Evolutionary conservation across 1,140 invertebrate species (phyloP).

Genomic region (Formica exsecta): DNA sequence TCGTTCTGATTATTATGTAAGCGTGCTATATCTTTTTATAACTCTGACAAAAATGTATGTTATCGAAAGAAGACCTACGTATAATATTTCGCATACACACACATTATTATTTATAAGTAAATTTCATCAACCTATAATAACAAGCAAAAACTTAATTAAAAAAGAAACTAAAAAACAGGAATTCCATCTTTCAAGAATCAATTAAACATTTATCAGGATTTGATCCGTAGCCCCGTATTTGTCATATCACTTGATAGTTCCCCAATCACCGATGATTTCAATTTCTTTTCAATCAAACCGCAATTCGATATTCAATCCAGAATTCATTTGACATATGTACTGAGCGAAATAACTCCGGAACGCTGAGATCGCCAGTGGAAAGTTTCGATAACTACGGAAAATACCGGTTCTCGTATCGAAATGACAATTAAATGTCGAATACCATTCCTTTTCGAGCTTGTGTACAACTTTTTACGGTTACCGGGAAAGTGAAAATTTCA

Average conservation of each 20-base stretch:
- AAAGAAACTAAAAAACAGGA: background rate
- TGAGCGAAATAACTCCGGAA: conserved; percentile 38
- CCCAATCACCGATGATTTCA: conserved; percentile 54
- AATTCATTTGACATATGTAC: conserved; percentile 18
- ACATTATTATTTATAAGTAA: background rate
- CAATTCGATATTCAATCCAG: conserved; percentile 67
- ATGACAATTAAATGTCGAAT: conserved; percentile 44
- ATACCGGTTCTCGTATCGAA: conserved; percentile 13
- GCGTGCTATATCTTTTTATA: no score
- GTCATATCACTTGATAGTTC: conserved; percentile 42
- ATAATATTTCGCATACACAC: background rate
- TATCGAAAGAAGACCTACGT: background rate
- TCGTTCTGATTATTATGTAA: background rate
- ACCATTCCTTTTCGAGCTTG: background rate
- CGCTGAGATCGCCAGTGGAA: background rate
- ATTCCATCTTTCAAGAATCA: background rate
- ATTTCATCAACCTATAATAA: background rate
- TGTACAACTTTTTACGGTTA: conserved; percentile 6
- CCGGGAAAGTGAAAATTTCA: background rate
- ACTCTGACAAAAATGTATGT: background rate
- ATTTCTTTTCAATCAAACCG: conserved; percentile 67
- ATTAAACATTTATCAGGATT: conserved; percentile 19
- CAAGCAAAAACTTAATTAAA: conserved; percentile 14
- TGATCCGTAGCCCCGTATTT: conserved; percentile 28
- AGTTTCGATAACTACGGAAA: conserved; percentile 4